phyloP scores from a whole-genome alignment of 2,888 invertebrate species.

The Heliconius hortense region DNA sequence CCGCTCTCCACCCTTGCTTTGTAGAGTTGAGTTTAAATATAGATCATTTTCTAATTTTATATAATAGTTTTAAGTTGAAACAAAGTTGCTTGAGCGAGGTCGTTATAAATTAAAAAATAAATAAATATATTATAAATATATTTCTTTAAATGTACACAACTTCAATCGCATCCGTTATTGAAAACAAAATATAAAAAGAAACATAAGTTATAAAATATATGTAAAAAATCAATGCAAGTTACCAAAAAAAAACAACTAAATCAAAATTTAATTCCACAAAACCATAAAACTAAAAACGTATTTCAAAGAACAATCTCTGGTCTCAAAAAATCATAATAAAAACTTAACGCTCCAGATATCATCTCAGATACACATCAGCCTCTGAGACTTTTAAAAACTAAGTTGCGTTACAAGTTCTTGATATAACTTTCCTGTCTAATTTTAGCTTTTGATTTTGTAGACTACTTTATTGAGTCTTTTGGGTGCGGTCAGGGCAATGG shows the following conservation, averaged over 20 bases:
- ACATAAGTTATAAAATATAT: neutral
- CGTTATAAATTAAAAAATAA: neutral
- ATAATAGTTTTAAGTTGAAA: neutral
- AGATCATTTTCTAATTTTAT: conserved; percentile 2
- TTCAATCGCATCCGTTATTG: neutral
- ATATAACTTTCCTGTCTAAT: conserved; percentile 19
- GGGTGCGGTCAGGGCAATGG: conserved; percentile 17
- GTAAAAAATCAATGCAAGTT: neutral
- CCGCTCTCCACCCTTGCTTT: conserved; percentile 20
- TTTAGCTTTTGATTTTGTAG: conserved; percentile 19
- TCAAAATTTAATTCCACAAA: neutral
- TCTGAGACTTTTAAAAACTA: conserved; percentile 17
- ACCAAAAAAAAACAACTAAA: neutral
- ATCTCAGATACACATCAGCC: conserved; percentile 17
- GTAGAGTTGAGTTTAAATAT: neutral
- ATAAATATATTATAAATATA: neutral
- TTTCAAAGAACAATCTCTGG: neutral
- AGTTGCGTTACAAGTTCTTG: conserved; percentile 22
- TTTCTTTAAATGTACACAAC: neutral
- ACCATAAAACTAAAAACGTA: neutral
- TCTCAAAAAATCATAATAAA: conserved; percentile 5
- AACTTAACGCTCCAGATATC: conserved; percentile 20
- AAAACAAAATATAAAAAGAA: neutral
- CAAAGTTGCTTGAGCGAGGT: neutral
- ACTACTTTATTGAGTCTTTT: conserved; percentile 14